Base-by-base conservation (phyloP, 1,140 invertebrate genomes). In the Choristoneura fumiferana region DNA sequence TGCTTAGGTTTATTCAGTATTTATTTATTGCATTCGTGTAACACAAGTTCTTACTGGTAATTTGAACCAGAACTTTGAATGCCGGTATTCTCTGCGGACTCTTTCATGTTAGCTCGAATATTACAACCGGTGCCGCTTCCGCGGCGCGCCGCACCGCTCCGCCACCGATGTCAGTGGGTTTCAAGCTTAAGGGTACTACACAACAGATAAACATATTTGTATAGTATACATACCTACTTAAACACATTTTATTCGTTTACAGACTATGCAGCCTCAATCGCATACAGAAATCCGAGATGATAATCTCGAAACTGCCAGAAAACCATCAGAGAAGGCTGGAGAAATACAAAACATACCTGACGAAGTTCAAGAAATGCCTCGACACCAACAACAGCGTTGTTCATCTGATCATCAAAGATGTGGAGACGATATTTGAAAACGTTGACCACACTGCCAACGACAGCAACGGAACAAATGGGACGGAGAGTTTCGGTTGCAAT, bases 341-440 rank as follows among this genome's bases (percentile, higher is more conserved):
- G 9, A 93, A 94, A 57, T 98, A 98, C 78, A 91, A 90, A 37
- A 90, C 93, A 4, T 95, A 97, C 81, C 85, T 98, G 49, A 89
- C 93, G 34, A 91, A 92, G 39, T 91, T 98, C 6, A 93, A 93
- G 74, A 89, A 91, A 37, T 97, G 96, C 74, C 93, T 98, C 17
- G 95, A 96, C 40, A 93, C 94, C 54, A 99, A 98, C 86, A 93
- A 95, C 69, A 90, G 93, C 43, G 93, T 98, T 14, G 96, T 98
- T 8, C 93, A 95, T 57, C 84, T 95, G 15, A 96, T 98, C 52
- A 92, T 97, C 22, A 92, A 94, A 72, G 95, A 97, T 89, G 95
- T 95, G 0, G 92, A 94, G 17, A 92, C 92, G 45, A 95, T 98
- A 89, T 98, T 98, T 91, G 95, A 85, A 57, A 87, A 87, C 61